Base-by-base conservation (phyloP, 2,797 vertebrate species). In the Betta splendens region DNA sequence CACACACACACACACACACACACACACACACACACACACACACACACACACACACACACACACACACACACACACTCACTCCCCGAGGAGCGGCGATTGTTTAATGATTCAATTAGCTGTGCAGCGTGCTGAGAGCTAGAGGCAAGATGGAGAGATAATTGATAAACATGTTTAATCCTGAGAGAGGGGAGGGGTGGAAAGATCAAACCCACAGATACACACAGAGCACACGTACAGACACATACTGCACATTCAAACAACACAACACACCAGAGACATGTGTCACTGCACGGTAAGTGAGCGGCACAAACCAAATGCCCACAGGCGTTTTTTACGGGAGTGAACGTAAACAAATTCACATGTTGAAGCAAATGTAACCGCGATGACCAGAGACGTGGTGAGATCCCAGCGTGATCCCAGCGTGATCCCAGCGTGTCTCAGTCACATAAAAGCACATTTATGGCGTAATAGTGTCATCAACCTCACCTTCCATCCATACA, bases 21-120 rank as follows among this genome's bases (percentile, higher is more conserved):
- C n/a, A n/a, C n/a, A n/a, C n/a, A n/a, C n/a, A n/a, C n/a, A n/a
- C 7, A 9, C 37, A 15, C 37, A n/a, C 25, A 23, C 1, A 23
- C 21, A n/a, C 56, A 33, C 57, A 47, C 67, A 54, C 28, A 58
- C 50, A 40, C 66, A 55, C 64, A 62, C 28, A 25, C 39, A 36
- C 33, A 16, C 17, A 11, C 69, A 64, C 68, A 62, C 16, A 31
- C 65, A 53, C 76, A 73, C 71, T 77, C 70, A 36, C 83, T 87
- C 86, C 93, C 94, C 87, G 91, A 94, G 92, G 94, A 96, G 93
- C 89, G 93, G 72, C 94, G 93, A 95, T 96, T 94, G 95, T 96
- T 96, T 93, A 95, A 96, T 94, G 93, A 95, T 95, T 97, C 95
- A 97, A 96, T 98, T 97, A 98, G 94, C 94, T 67, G 92, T 92